phyloP scores from a whole-genome alignment of 64 coral and sea anemone genomes.

The Anthopleura sola region DNA sequence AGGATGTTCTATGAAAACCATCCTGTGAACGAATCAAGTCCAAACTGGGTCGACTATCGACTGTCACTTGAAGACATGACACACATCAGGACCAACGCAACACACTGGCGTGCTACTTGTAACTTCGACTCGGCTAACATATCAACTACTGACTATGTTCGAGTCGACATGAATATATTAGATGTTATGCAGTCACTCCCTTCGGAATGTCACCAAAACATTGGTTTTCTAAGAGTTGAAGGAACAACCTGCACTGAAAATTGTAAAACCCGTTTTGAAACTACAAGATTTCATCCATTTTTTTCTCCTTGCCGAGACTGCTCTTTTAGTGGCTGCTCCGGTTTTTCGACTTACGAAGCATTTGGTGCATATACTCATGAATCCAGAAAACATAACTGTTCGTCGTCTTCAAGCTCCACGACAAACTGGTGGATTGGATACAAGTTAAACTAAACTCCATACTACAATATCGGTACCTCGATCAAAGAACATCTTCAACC shows the following conservation, averaged over 20 bases:
- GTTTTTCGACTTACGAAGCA: background rate
- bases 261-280: background rate
- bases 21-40: slow-evolving; percentile 10
- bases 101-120: slow-evolving; percentile 32
- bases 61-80: slow-evolving; percentile 23
- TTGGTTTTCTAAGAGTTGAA: background rate
- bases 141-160: background rate
- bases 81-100: slow-evolving; percentile 11
- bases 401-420: background rate
- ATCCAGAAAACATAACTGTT: background rate
- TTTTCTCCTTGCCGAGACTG: background rate
- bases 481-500: no score
- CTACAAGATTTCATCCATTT: background rate
- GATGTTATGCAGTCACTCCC: background rate
- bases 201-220: background rate
- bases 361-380: background rate
- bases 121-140: background rate
- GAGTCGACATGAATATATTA: background rate
- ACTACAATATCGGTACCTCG: no score
- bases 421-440: background rate
- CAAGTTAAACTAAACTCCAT: background rate
- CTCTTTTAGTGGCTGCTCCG: background rate
- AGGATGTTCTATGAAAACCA: slow-evolving; percentile 2
- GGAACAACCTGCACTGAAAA: background rate
- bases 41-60: slow-evolving; percentile 42